Conservation (phyloP, 2,113 vertebrate genomes). For the Aegypius monachus region DNA sequence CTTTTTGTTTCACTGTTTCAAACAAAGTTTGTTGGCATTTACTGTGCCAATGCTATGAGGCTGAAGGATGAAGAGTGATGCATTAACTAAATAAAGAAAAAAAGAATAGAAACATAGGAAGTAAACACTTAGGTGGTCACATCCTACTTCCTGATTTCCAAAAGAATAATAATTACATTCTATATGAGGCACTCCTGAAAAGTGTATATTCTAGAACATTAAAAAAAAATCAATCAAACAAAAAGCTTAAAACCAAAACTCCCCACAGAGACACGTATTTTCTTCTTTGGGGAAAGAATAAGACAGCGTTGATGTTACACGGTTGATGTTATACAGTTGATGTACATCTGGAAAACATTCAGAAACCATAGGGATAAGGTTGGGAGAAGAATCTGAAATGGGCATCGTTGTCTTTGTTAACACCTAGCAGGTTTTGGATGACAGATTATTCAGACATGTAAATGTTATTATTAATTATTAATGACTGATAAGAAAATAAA, state of each 20-base stretch:
- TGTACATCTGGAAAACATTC: neutral
- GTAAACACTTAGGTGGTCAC: neutral
- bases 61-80: neutral
- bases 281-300: neutral
- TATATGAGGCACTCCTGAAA: neutral
- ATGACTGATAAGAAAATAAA: neutral
- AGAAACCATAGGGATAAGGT: neutral
- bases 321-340: neutral
- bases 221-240: neutral
- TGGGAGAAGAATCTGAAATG: neutral
- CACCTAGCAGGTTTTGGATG: neutral
- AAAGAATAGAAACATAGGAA: neutral
- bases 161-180: neutral
- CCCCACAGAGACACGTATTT: neutral
- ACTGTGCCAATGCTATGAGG: neutral
- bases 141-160: neutral
- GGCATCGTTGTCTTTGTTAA: neutral
- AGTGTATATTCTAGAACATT: neutral
- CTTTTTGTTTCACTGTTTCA: neutral
- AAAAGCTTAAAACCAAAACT: neutral
- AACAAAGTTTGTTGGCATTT: neutral
- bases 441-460: neutral
- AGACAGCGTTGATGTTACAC: neutral
- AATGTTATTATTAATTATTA: neutral
- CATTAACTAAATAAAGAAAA: neutral